phyloP scores from a whole-genome alignment of 2,888 invertebrate species.

The Limnephilus marmoratus region DNA sequence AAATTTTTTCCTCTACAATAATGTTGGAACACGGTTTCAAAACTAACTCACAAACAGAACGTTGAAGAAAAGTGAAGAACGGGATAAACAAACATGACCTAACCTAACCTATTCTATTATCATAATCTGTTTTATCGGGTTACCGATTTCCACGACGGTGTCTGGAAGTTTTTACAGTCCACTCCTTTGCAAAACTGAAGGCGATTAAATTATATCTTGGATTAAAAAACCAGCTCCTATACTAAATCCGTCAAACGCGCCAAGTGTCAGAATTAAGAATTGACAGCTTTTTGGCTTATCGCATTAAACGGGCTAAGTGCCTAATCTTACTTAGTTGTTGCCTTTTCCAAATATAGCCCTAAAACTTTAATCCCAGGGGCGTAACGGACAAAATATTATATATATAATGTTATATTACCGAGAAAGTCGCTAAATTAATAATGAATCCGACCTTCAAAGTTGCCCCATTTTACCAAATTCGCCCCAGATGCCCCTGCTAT shows the following conservation, averaged over 20 bases:
- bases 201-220: not conserved
- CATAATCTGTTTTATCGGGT: too few relatives aligned
- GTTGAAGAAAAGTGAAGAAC: too few relatives aligned
- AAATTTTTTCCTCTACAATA: too few relatives aligned
- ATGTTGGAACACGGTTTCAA: too few relatives aligned
- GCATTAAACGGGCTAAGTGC: not conserved
- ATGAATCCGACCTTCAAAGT: constrained; percentile 7
- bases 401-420: not conserved
- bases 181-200: not conserved
- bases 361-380: not conserved
- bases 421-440: constrained; percentile 17
- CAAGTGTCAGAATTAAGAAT: not conserved
- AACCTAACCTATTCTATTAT: too few relatives aligned
- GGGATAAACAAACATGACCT: too few relatives aligned
- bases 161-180: not conserved
- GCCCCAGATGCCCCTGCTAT: not conserved
- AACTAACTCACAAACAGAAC: too few relatives aligned
- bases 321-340: not conserved
- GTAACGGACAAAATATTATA: not conserved
- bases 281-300: not conserved
- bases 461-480: not conserved
- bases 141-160: too few relatives aligned
- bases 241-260: not conserved
- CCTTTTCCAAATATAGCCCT: not conserved
- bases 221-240: not conserved